Conservation (phyloP, 2,113 vertebrate species). For the Crotalus helleri region DNA sequence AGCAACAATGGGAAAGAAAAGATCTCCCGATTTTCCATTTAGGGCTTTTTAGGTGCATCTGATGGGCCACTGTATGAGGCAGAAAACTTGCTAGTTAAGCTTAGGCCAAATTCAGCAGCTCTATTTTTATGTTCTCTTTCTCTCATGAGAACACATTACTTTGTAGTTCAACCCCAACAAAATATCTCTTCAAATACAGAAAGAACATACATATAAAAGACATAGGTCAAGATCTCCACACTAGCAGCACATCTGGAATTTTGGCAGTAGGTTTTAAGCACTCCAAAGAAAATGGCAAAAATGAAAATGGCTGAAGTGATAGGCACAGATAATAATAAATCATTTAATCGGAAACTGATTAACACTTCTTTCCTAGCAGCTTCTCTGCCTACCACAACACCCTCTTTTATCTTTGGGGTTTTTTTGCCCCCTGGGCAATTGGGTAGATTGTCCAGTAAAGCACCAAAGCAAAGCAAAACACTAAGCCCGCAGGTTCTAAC, state of each 20-base stretch:
- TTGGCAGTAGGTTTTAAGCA: neutral
- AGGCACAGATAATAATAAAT: neutral
- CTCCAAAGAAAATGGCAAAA: neutral
- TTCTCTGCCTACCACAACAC: neutral
- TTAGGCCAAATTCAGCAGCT: neutral
- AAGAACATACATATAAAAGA: neutral
- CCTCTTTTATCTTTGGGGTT: neutral
- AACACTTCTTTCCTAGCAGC: neutral
- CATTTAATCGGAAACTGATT: neutral
- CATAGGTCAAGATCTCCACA: neutral
- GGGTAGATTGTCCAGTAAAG: neutral
- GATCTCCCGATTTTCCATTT: neutral
- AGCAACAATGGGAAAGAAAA: neutral
- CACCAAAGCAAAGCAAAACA: neutral
- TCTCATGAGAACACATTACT: neutral
- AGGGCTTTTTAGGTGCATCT: neutral
- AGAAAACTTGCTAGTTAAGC: neutral
- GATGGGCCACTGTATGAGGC: neutral
- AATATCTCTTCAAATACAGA: neutral
- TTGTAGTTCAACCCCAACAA: neutral
- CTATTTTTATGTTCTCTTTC: neutral
- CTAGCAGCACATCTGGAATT: neutral
- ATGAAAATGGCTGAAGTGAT: neutral
- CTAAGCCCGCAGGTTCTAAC: neutral
- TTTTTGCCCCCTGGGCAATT: neutral